phyloP scores from a whole-genome alignment of 2,113 vertebrate genomes.

The Ifrita kowaldi region DNA sequence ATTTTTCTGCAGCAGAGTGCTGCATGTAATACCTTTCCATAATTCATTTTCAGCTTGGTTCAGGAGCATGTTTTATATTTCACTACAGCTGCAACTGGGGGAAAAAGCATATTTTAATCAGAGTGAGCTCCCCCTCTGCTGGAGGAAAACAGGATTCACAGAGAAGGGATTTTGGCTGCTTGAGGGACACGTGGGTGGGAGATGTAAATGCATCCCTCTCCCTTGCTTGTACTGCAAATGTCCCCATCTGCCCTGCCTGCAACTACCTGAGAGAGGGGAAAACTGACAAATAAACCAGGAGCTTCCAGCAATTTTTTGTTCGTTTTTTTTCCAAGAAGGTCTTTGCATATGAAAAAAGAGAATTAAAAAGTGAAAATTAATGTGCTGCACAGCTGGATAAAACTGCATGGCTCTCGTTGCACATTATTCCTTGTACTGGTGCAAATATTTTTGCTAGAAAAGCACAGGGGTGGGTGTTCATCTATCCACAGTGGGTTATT shows the following conservation, averaged over 20 bases:
- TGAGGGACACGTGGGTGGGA: neutral
- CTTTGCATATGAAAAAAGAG: neutral
- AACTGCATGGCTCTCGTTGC: neutral
- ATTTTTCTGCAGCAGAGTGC: neutral
- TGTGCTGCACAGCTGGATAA: neutral
- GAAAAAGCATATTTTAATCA: neutral
- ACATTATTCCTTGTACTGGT: neutral
- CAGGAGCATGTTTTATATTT: neutral
- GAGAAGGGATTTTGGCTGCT: neutral
- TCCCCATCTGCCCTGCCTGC: neutral
- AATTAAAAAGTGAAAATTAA: neutral
- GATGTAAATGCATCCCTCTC: neutral
- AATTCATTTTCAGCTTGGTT: neutral
- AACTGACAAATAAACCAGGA: neutral
- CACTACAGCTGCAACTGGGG: neutral
- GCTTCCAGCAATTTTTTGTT: neutral
- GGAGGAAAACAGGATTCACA: conserved; percentile 14
- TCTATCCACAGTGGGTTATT: neutral
- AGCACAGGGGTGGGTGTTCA: neutral
- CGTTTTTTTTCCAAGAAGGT: neutral
- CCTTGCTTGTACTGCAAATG: neutral
- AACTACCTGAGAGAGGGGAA: neutral
- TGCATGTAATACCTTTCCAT: neutral
- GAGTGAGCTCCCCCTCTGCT: conserved; percentile 49
- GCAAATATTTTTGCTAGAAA: neutral